Percentiles rank a stretch among this genome's conserved stretches.
These are phyloP conservation scores for Lucinisca nassula DNA, from an alignment of 2,888 invertebrate genomes.

Conservation along the genomic window DNA sequence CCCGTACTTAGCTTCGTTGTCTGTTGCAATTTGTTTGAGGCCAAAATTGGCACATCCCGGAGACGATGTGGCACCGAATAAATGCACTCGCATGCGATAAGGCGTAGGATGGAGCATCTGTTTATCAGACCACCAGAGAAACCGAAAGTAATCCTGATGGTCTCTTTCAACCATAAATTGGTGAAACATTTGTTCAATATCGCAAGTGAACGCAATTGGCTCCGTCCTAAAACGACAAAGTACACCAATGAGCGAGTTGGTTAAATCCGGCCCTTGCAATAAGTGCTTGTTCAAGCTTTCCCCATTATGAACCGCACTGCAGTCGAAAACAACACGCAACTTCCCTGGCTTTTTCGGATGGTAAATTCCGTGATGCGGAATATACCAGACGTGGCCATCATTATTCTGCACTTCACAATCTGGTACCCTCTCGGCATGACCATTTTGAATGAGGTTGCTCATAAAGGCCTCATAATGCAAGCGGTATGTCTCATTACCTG, in stretches of 20 bases:
- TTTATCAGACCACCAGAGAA: constrained; percentile 49
- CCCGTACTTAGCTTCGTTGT: constrained; percentile 30
- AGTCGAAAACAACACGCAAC: constrained; percentile 60
- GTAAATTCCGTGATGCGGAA: constrained; percentile 46
- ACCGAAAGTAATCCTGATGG: constrained; percentile 55
- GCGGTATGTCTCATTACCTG: neutral
- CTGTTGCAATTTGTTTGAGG: constrained; percentile 38
- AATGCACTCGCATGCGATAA: constrained; percentile 61
- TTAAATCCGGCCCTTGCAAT: constrained; percentile 62
- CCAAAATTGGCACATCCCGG: constrained; percentile 63
- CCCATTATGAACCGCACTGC: constrained; percentile 43
- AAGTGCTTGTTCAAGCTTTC: constrained; percentile 46
- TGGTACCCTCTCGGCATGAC: constrained; percentile 29
- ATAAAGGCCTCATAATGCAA: constrained; percentile 32
- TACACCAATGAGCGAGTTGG: constrained; percentile 56
- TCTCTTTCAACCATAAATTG: constrained; percentile 36
- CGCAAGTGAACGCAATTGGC: constrained; percentile 56
- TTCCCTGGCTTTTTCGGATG: constrained; percentile 25
- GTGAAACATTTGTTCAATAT: constrained; percentile 64
- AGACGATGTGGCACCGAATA: constrained; percentile 65
- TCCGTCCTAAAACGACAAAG: constrained; percentile 51
- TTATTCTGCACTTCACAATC: constrained; percentile 44
- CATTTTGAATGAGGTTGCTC: neutral
- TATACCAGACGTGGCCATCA: constrained; percentile 33
- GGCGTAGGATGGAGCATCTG: constrained; percentile 7